Base-by-base conservation (phyloP, 2,113 vertebrate genomes). In the Cygnus buccinator region DNA sequence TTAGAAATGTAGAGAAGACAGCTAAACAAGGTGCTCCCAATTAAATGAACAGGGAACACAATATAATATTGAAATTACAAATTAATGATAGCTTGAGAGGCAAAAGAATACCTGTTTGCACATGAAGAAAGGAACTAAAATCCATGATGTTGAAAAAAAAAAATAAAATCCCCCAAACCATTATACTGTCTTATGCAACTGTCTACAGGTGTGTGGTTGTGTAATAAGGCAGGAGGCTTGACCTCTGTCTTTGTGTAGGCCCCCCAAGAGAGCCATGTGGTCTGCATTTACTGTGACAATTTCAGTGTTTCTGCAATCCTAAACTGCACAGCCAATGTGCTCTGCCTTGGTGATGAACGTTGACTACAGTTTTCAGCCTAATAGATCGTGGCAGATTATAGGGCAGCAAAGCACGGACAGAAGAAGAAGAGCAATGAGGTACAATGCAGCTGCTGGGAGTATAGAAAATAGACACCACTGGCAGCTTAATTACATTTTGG, bases 401-500 rank as follows among this genome's bases (percentile, higher is more conserved):
- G 31, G 75, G 39, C 78, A 93, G 25, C 46, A 81, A 88, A 2
- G 0, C 31, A 33, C 25, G 17, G 29, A 82, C 44, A 68, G 41
- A 85, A 57, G n/a, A 43, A 74, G 71, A 79, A 35, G 6, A 80
- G 55, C 50, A 74, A 44, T 10, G 67, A 58, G 50, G 44, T 14
- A 13, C 23, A 77, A 62, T 50, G 31, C 48, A 83, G 67, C 82
- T 84, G 63, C 16, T 84, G 67, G 55, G 48, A 79, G 18, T 65
- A 33, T 11, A 46, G 58, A 54, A 61, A 80, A 39, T 44, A 87
- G 88, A 76, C 26, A 52, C 83, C n/a, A 37, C 55, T 59, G 65
- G 61, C 75, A 92, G 59, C 72, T 84, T 93, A 89, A 89, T 92
- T 95, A 29, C 37, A 43, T 81, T 80, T 95, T 93, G 41, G 61